These are phyloP conservation scores for Aleiodes sp. DNA, from an alignment of 1,140 invertebrate species.

Conservation along the genomic window DNA sequence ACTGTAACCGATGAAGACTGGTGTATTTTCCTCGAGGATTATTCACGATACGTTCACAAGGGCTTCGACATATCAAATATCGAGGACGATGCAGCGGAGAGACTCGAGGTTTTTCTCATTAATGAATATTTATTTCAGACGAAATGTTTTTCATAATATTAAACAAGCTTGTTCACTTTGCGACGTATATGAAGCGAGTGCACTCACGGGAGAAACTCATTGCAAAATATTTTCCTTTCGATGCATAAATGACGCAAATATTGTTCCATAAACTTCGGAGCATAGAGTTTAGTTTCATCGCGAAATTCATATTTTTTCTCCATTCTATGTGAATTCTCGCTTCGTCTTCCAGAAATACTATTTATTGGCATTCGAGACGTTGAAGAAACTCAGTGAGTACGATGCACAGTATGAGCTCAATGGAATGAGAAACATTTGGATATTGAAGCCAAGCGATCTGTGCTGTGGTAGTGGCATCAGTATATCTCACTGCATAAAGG, in stretches of 20 bases:
- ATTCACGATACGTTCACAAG: conserved; percentile 60
- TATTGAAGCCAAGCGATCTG: conserved; percentile 88
- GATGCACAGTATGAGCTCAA: conserved; percentile 77
- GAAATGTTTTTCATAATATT: no score
- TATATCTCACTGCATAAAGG: conserved; percentile 70
- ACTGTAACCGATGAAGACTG: conserved; percentile 62
- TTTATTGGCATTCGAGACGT: conserved; percentile 49
- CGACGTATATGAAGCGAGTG: no score
- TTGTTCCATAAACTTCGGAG: neutral
- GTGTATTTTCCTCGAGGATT: conserved; percentile 65
- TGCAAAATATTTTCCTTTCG: no score
- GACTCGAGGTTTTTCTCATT: conserved; percentile 37
- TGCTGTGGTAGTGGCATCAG: conserved; percentile 89
- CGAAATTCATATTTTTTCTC: neutral
- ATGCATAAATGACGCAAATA: no score
- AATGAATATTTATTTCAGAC: neutral
- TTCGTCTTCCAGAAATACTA: conserved; percentile 30
- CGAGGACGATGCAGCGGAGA: conserved; percentile 15
- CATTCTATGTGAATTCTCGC: neutral
- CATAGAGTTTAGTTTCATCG: neutral
- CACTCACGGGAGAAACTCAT: neutral
- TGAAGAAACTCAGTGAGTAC: conserved; percentile 70
- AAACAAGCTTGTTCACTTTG: no score
- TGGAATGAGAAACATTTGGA: conserved; percentile 89
- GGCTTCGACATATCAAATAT: conserved; percentile 30